Evolutionary conservation across 2,888 invertebrate genomes (phyloP), one percentile per base, ranked within the genome.

Genomic region (Lasioglossum figueresi): DNA sequence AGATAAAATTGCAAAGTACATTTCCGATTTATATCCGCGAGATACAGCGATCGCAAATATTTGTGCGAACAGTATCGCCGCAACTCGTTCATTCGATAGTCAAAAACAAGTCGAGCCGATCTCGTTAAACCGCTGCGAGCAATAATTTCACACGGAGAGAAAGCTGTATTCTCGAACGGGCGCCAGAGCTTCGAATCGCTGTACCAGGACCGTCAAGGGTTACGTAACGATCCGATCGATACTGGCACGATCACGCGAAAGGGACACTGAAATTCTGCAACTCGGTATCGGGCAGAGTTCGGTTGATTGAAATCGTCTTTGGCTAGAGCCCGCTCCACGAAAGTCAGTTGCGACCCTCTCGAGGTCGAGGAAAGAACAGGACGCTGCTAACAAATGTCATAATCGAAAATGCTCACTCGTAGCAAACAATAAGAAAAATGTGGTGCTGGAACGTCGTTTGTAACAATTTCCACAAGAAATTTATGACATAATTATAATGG

Each of bases 71-170:
- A 10, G 34, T 68, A 23, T 23, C 68, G 68, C 31, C 48, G 72
- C 34, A 71, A 40, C 48, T 45, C 73, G 19, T 48, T 63, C 31
- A 63, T 43, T 48, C 76, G 45, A 73, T 31, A 52, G 52, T 75
- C 66, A 80, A 79, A 80, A 68, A 85, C 72, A 45, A 48, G 79
- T 80, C 79, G n/a, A 31, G 73, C 80, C 78, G 84, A 81, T 86
- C 88, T 88, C 86, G 83, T 83, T 83, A 79, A 86, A 85, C 66
- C 84, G 79, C 83, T 82, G 81, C 79, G 73, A 82, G 80, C 81
- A 84, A 75, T 85, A 80, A 85, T 78, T 88, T 88, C 77, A 83
- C 88, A 84, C 84, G 79, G 84, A 90, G 91, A 89, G 90, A 89
- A 90, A 89, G 89, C 84, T 87, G 86, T 84, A 84, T 76, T 68